These are phyloP conservation scores for Rhagophthalmus giganteus DNA, from an alignment of 2,888 invertebrate species.

Conservation along the genomic window DNA sequence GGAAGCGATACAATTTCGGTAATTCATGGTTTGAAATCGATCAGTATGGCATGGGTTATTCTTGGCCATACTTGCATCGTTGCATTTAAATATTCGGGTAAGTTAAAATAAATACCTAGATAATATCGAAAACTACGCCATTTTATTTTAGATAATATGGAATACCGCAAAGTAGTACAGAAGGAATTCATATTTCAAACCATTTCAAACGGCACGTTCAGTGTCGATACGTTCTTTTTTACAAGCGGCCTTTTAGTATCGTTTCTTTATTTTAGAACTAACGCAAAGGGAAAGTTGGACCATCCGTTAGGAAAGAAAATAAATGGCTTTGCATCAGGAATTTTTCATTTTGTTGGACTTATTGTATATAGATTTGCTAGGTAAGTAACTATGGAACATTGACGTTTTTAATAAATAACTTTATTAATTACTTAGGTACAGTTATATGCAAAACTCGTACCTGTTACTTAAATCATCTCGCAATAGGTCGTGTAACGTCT, in stretches of 20 bases:
- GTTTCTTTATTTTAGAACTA: constrained; percentile 82
- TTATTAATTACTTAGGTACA: too few relatives aligned
- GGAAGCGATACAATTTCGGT: constrained; percentile 80
- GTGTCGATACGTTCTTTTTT: constrained; percentile 83
- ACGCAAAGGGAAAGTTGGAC: constrained; percentile 73
- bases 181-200: constrained; percentile 80
- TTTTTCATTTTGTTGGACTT: constrained; percentile 74
- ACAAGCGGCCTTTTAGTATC: constrained; percentile 79
- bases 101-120: constrained; percentile 14
- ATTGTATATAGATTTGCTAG: constrained; percentile 77
- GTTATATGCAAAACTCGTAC: too few relatives aligned
- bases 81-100: constrained; percentile 78
- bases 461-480: too few relatives aligned
- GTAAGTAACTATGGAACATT: constrained; percentile 54
- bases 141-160: constrained; percentile 67
- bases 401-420: not conserved
- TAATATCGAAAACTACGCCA: not conserved
- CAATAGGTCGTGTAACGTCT: too few relatives aligned
- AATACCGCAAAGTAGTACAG: constrained; percentile 70
- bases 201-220: constrained; percentile 76
- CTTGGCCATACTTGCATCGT: constrained; percentile 77
- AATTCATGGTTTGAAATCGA: constrained; percentile 65
- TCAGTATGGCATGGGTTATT: constrained; percentile 69
- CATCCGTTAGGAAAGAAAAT: constrained; percentile 63
- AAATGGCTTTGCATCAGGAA: constrained; percentile 65